Evolutionary conservation across 2,797 vertebrate species (phyloP).

Genomic region (Syndactyla subalaris): DNA sequence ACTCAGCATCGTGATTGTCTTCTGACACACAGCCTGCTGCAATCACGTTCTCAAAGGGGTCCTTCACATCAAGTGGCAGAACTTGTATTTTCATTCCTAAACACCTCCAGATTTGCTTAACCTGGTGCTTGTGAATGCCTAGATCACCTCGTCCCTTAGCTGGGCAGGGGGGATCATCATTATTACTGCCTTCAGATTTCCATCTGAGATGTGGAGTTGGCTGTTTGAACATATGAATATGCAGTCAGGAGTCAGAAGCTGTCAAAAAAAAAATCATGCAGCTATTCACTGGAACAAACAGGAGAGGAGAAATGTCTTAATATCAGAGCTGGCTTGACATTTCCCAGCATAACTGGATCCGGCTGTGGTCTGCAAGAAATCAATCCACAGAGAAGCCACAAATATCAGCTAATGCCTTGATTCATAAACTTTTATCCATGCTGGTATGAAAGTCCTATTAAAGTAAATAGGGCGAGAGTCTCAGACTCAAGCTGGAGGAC

Average conservation of each 20-base stretch:
- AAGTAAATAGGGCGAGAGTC: not conserved
- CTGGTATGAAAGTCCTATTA: constrained; percentile 23
- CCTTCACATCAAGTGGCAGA: not conserved
- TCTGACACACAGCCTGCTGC: not conserved
- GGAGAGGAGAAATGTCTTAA: constrained; percentile 36
- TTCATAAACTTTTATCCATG: constrained; percentile 33
- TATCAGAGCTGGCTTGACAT: constrained; percentile 41
- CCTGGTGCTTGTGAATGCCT: not conserved
- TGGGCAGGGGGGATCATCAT: not conserved
- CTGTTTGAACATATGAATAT: constrained; percentile 10
- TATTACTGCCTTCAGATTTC: not conserved
- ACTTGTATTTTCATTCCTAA: not conserved
- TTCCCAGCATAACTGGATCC: not conserved
- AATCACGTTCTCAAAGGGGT: not conserved
- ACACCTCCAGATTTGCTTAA: not conserved
- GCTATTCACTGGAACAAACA: constrained; percentile 32
- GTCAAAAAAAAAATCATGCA: constrained; percentile 27
- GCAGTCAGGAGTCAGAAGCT: not conserved
- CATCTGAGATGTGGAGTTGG: not conserved
- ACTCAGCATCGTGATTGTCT: not conserved
- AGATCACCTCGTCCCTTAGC: not conserved
- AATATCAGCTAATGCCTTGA: constrained; percentile 48
- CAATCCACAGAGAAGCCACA: constrained; percentile 35
- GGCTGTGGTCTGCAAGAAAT: constrained; percentile 32
- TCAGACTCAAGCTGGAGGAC: not conserved